Evolutionary conservation across 2,113 vertebrate genomes (phyloP).

Genomic region (Serilophus lunatus): DNA sequence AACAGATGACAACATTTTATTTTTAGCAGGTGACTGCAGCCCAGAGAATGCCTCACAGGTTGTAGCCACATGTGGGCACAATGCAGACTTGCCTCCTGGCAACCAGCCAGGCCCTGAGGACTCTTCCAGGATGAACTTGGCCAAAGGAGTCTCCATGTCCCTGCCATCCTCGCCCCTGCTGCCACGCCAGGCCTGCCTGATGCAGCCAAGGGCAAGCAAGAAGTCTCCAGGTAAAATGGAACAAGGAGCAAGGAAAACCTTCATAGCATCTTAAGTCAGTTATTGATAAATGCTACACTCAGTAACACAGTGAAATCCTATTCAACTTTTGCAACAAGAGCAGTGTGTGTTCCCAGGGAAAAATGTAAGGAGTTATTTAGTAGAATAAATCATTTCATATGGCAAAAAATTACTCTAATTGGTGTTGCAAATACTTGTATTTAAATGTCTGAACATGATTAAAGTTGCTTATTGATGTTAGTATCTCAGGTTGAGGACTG

Average conservation of each 20-base stretch:
- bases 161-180: slow-evolving; percentile 95
- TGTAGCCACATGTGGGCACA: slow-evolving; percentile 57
- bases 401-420: neutral
- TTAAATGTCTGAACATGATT: neutral
- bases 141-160: slow-evolving; percentile 94
- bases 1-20: neutral
- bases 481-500: neutral
- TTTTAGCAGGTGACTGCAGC: slow-evolving; percentile 79
- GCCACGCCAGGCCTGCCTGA: slow-evolving; percentile 87
- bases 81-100: slow-evolving; percentile 64
- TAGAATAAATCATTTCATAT: neutral
- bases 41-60: slow-evolving; percentile 70
- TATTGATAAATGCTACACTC: neutral
- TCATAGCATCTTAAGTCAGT: neutral
- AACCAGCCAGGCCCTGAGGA: slow-evolving; percentile 73
- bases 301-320: neutral
- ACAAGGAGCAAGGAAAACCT: neutral
- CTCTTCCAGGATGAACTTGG: slow-evolving; percentile 77
- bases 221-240: slow-evolving; percentile 89
- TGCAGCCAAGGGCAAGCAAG: slow-evolving; percentile 85
- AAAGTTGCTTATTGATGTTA: neutral
- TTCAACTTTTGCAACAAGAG: neutral
- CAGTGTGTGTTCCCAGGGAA: neutral
- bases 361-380: neutral
- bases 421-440: neutral